Conservation (phyloP, 2,888 invertebrate species). For the Aporophyla nigra region DNA sequence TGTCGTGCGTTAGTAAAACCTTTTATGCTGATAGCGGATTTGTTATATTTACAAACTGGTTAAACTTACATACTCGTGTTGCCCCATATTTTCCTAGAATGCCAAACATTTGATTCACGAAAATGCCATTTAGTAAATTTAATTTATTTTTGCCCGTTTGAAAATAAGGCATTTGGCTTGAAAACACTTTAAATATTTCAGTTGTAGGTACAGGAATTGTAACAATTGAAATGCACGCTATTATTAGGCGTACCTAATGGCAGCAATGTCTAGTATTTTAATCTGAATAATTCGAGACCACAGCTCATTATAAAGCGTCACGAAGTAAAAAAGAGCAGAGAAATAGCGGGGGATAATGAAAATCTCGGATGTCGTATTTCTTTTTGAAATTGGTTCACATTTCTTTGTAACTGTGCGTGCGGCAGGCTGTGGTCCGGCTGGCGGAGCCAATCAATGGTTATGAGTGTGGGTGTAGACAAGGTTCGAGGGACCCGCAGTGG, state of each 20-base stretch:
- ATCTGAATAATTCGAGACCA: conserved; percentile 69
- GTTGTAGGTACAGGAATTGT: conserved; percentile 36
- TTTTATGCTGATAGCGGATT: conserved; percentile 54
- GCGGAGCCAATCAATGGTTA: conserved; percentile 86
- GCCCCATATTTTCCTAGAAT: conserved; percentile 37
- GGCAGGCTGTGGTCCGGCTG: conserved; percentile 80
- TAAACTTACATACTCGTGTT: conserved; percentile 22
- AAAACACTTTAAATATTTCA: conserved; percentile 50
- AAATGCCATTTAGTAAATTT: conserved; percentile 32
- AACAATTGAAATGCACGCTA: conserved; percentile 49
- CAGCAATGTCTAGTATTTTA: conserved; percentile 65
- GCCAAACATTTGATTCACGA: conserved; percentile 43
- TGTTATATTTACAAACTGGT: conserved; percentile 47
- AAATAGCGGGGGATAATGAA: conserved; percentile 79
- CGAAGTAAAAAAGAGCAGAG: conserved; percentile 70
- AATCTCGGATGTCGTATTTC: conserved; percentile 83
- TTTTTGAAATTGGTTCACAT: conserved; percentile 86
- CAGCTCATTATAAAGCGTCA: conserved; percentile 73
- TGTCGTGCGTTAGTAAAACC: conserved; percentile 55
- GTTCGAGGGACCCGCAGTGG: conserved; percentile 53
- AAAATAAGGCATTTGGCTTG: conserved; percentile 37
- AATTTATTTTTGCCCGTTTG: conserved; percentile 39
- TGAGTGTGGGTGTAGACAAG: conserved; percentile 71
- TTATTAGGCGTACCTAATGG: conserved; percentile 52
- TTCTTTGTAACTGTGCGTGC: conserved; percentile 84